A percentile compares a stretch with the other conserved stretches of the same genome.
phyloP scores from a whole-genome alignment of 2,888 invertebrate species.

The Aleiodes alternator region DNA sequence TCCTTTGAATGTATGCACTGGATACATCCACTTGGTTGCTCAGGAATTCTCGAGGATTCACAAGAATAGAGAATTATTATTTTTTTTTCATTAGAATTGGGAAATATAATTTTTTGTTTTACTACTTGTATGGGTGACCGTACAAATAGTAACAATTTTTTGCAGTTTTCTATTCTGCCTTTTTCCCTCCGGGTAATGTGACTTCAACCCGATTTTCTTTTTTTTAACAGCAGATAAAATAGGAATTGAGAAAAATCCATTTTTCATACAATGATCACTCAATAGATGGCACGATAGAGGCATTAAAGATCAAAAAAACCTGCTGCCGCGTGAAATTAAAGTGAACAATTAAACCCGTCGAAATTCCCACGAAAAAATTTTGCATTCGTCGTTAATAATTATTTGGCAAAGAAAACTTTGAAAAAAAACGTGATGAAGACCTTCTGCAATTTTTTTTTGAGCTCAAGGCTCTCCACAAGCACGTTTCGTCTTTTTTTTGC shows the following conservation, averaged over 20 bases:
- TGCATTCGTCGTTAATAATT: neutral
- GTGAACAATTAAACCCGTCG: neutral
- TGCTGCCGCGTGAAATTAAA: constrained; percentile 5
- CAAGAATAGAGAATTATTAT: too few species aligned
- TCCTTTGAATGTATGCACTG: too few species aligned
- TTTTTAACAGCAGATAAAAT: neutral
- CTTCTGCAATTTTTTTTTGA: constrained; percentile 1
- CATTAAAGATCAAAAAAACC: neutral
- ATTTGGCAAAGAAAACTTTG: too few species aligned
- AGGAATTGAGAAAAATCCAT: neutral
- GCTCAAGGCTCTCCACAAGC: constrained; percentile 23
- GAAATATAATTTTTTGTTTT: too few species aligned
- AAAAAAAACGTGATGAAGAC: neutral
- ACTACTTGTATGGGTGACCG: too few species aligned
- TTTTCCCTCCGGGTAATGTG: too few species aligned
- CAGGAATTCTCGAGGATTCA: too few species aligned
- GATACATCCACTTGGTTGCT: too few species aligned
- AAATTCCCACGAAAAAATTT: neutral
- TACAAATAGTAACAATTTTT: too few species aligned
- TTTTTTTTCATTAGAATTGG: too few species aligned
- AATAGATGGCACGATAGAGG: neutral
- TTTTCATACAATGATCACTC: neutral
- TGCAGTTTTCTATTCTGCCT: too few species aligned
- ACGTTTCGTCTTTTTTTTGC: neutral
- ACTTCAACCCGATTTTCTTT: neutral